Evolutionary conservation across 2,797 vertebrate species (phyloP).

Genomic region (Hirundo rustica): DNA sequence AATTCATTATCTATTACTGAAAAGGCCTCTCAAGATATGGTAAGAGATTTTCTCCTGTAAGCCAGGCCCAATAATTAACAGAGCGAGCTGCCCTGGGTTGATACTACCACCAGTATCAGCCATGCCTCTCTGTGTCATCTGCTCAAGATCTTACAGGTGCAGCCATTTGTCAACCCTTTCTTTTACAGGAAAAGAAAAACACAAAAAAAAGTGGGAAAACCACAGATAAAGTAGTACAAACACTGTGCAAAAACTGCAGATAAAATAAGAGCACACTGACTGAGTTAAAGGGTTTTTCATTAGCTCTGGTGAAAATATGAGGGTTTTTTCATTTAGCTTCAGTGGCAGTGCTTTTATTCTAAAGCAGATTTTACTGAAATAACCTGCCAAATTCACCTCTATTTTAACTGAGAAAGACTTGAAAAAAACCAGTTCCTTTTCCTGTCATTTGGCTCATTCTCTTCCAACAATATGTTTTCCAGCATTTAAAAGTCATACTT

Average conservation of each 20-base stretch:
- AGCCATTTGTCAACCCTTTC: neutral
- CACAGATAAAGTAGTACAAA: neutral
- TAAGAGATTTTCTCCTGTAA: neutral
- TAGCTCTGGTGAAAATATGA: neutral
- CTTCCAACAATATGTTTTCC: neutral
- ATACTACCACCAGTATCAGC: neutral
- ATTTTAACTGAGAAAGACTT: neutral
- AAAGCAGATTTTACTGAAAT: neutral
- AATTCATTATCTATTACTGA: constrained; percentile 20
- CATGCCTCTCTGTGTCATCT: neutral
- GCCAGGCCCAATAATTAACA: neutral
- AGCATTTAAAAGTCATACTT: neutral
- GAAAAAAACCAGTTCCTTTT: neutral
- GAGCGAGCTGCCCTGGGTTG: neutral
- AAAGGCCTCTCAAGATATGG: neutral
- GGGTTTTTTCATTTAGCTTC: neutral
- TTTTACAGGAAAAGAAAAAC: neutral
- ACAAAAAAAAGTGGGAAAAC: neutral
- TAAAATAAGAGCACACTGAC: neutral
- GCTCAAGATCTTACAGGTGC: neutral
- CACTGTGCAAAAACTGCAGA: neutral
- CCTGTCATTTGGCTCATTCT: neutral
- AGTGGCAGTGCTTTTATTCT: neutral
- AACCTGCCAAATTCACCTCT: neutral
- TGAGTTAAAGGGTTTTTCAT: neutral